Conservation (phyloP, 2,797 vertebrate genomes). For the Epinephelus malabaricus region DNA sequence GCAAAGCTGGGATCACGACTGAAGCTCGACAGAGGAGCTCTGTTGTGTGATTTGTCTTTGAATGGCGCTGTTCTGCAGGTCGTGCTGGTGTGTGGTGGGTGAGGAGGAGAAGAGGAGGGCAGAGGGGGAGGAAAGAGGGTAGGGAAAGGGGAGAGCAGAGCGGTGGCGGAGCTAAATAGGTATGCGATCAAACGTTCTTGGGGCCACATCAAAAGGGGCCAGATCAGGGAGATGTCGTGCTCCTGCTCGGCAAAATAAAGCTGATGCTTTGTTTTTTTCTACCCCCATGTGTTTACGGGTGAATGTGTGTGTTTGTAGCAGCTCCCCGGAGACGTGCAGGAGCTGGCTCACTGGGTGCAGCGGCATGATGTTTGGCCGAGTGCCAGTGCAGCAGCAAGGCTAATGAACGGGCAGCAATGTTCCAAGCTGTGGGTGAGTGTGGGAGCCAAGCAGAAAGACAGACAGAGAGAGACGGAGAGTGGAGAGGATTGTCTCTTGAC, state of each 20-base stretch:
- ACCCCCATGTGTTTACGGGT: constrained; percentile 19
- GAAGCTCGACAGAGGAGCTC: constrained; percentile 61
- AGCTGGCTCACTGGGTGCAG: constrained; percentile 40
- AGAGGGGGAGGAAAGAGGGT: too few species aligned
- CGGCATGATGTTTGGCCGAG: constrained; percentile 43
- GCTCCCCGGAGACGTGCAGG: constrained; percentile 46
- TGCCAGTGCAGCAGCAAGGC: constrained; percentile 40
- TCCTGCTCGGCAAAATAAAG: constrained; percentile 41
- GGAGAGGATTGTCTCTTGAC: constrained; percentile 74
- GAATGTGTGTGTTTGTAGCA: constrained; percentile 31
- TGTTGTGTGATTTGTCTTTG: constrained; percentile 60
- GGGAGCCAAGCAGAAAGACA: constrained; percentile 29
- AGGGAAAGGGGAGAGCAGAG: background rate
- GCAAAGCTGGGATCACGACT: constrained; percentile 75
- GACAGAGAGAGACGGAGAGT: constrained; percentile 36
- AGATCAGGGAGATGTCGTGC: constrained; percentile 49
- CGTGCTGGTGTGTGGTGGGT: constrained; percentile 32
- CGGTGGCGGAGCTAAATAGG: constrained; percentile 30
- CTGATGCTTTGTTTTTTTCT: background rate
- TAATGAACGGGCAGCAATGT: constrained; percentile 22
- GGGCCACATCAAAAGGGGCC: constrained; percentile 65
- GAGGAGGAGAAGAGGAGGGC: constrained; percentile 12
- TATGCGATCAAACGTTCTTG: constrained; percentile 56
- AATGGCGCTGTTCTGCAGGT: constrained; percentile 55
- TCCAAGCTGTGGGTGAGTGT: constrained; percentile 52